Base-by-base conservation (phyloP, 2,797 vertebrate species). In the Etheostoma nigrum region DNA sequence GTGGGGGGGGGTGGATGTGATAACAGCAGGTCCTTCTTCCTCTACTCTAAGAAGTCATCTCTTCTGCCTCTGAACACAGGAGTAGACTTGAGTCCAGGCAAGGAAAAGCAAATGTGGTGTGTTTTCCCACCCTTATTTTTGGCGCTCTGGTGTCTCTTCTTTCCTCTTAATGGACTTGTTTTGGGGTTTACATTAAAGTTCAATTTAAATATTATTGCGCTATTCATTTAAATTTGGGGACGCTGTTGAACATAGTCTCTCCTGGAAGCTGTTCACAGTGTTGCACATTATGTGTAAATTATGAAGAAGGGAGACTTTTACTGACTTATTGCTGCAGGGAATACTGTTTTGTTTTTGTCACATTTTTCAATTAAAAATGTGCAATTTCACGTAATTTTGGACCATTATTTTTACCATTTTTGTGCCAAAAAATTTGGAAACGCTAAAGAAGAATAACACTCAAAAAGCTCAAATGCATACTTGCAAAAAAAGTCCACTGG, bases 1-100 rank as follows among this genome's bases (percentile, higher is more conserved):
- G 66, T 60, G 81, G 57, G 15, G 52, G 19, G 14, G 52, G 42
- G 67, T 23, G 45, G 42, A 30, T n/a, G 69, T 64, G 52, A 67
- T 25, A 73, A 57, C 27, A 48, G 27, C 73, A 69, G 44, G 48
- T 40, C 67, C 21, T 59, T 62, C 45, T 23, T 65, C n/a, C 54
- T 58, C 15, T 16, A 51, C 54, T 58, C 15, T 16, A 51, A 61
- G 18, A 30, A 40, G 60, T 58, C 70, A 57, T 8, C 18, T 61
- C 15, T 27, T 27, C 74, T 70, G 59, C 45, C 44, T 60, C 13
- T 14, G 6, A 33, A 33, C 6, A 33, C 33, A 33, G 33, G 6
- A 33, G 33, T 33, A 33, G 33, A 8, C 30, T 33, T 6, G 2
- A 13, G 42, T 47, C 66, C 53, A n/a, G 1, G n/a, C 48, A n/a